Base-by-base conservation (phyloP, 2,797 vertebrate species). In the Mus minutoides region DNA sequence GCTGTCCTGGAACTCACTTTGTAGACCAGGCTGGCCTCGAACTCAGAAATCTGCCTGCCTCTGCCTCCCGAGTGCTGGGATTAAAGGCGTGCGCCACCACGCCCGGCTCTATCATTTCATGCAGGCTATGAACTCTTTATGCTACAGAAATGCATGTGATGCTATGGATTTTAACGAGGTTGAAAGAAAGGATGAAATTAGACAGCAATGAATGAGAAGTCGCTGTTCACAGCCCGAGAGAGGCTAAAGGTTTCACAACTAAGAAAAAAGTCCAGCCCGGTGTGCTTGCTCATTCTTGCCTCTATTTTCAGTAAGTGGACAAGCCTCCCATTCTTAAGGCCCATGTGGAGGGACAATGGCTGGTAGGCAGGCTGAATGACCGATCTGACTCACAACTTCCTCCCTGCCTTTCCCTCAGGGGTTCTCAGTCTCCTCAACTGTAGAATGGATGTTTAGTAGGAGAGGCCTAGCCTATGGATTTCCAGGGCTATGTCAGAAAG, bases 281-380 rank as follows among this genome's bases (percentile, higher is more conserved):
- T 6, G 3, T 14, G 3, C 4, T 11, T 87, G 40, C 62, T 49
- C 10, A 34, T 34, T 14, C 60, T 11, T 37, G 13, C 2, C n/a
- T 52, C 13, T 71, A 16, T 16, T 37, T 54, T 29, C 21, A 54
- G 34, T 69, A 16, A 52, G 14, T 86, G 85, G 46, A 29, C 43
- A 93, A 95, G 91, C 19, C n/a, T 49, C 77, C 43, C 56, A 88
- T 71, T 96, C 89, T 95, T 31, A 56, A 88, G 58, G 83, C 69
- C 73, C 62, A 49, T 49, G 46, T 49, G 34, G 16, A 1, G 69
- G 62, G 64, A 92, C 77, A 62, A 56, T 8, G 29, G 92, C 64
- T 17, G 24, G 17, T 17, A 22, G 31, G 34, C 6, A 6, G 93
- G 73, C 40, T 34, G 67, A 69, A 3, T 22, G 76, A 80, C 4